Evolutionary conservation across 2,797 vertebrate genomes (phyloP), one percentile per base, ranked within the genome.

Genomic region (Squalus acanthias): DNA sequence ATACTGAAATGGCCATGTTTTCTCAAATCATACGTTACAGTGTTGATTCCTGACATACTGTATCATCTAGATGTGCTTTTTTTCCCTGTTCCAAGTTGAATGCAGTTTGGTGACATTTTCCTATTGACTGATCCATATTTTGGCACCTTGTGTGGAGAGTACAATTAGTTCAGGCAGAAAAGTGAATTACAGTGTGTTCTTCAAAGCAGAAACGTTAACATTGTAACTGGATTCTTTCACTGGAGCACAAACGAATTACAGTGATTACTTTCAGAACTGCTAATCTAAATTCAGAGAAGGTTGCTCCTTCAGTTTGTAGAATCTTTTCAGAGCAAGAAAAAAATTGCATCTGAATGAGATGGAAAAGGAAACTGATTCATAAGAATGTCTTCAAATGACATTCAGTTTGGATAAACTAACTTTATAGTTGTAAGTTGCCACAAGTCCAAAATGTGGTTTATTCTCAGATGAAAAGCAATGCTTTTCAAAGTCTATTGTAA

Each of bases 1-100:
- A 98, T 98, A 97, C 97, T 97, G 98, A 98, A 98, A 98, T 98
- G 98, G 98, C 98, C 98, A 98, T 98, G 98, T 98, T 99, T 98
- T 98, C 98, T 97, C 97, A 98, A 98, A 98, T 98, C 98, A 98
- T 98, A 98, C 97, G 97, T 98, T 98, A 98, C 98, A 98, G 98
- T 97, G 98, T 98, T 98, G 98, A 98, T 98, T 98, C 98, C 98
- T 98, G 98, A 98, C 97, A 98, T 97, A 97, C 98, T 97, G 98
- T 97, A 98, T 98, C 97, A 98, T 98, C 98, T 97, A 97, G 96
- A 97, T 96, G 97, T 98, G 97, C 97, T 97, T 97, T 97, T 20
- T 97, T 97, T 97, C 97, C 96, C 97, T 96, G 82, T 98, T 97
- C 97, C 97, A 97, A 97, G 97, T 98, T 98, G 98, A 98, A 97